Conservation (phyloP, 2,888 invertebrate genomes). For the Hipparchia semele region DNA sequence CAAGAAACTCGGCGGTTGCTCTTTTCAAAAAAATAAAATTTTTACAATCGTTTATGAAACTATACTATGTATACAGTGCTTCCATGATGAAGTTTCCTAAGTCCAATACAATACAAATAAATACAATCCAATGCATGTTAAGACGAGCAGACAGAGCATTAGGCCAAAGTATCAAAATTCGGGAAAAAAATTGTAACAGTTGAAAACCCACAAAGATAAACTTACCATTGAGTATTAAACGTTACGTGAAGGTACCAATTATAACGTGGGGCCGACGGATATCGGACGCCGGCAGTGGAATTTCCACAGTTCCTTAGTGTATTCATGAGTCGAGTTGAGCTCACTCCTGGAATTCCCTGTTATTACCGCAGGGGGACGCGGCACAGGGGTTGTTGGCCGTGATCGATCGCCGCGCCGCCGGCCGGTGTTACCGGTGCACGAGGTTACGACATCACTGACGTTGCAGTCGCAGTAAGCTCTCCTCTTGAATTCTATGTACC, state of each 20-base stretch:
- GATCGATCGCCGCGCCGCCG: slow-evolving; percentile 68
- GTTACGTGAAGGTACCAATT: slow-evolving; percentile 41
- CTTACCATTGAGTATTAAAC: slow-evolving; percentile 16
- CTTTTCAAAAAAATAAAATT: too few relatives aligned
- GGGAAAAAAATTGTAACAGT: neutral
- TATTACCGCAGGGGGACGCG: slow-evolving; percentile 71
- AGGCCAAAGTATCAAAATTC: neutral
- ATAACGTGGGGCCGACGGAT: slow-evolving; percentile 52
- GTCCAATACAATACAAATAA: too few relatives aligned
- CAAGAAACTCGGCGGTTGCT: too few relatives aligned
- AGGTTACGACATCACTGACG: slow-evolving; percentile 66
- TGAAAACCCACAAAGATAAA: slow-evolving; percentile 1
- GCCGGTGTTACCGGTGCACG: slow-evolving; percentile 67
- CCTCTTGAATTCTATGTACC: neutral
- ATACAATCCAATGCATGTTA: too few relatives aligned
- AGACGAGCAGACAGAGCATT: neutral
- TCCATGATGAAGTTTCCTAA: too few relatives aligned
- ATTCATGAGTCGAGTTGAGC: slow-evolving; percentile 55
- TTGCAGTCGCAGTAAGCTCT: slow-evolving; percentile 53
- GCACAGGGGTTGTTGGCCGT: slow-evolving; percentile 76
- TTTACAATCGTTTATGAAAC: too few relatives aligned
- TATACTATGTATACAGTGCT: too few relatives aligned
- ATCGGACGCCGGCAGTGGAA: slow-evolving; percentile 67
- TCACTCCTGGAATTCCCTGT: slow-evolving; percentile 77
- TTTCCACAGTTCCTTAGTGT: slow-evolving; percentile 60